These are phyloP conservation scores for Schizothorax lantsangensis DNA, from an alignment of 2,797 vertebrate genomes.

Conservation along the genomic window DNA sequence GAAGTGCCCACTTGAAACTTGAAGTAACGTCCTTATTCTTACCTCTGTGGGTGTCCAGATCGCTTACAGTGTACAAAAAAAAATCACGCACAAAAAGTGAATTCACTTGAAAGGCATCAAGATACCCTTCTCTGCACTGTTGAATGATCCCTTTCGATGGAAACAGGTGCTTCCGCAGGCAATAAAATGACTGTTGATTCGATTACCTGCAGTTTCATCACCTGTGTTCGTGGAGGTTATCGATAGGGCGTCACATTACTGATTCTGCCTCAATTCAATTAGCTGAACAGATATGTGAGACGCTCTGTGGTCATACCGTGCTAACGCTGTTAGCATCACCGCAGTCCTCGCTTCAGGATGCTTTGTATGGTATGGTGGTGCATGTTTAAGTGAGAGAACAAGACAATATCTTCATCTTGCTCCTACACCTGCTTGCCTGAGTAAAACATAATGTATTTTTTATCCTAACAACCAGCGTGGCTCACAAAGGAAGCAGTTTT, in stretches of 20 bases:
- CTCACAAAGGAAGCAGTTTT: background rate
- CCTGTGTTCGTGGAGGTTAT: constrained; percentile 33
- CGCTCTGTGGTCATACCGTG: constrained; percentile 22
- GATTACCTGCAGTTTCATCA: constrained; percentile 46
- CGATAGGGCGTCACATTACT: constrained; percentile 17
- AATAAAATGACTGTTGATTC: constrained; percentile 25
- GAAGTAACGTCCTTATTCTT: constrained; percentile 26
- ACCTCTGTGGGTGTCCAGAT: constrained; percentile 12
- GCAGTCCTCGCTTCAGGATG: background rate
- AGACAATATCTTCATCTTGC: background rate
- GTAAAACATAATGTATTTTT: constrained; percentile 1
- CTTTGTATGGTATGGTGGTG: background rate
- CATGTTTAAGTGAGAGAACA: constrained; percentile 11
- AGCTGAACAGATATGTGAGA: constrained; percentile 2
- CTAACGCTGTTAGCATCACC: constrained; percentile 7
- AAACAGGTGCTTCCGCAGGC: constrained; percentile 36
- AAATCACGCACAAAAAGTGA: background rate
- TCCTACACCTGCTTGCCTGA: background rate
- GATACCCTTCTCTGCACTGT: background rate
- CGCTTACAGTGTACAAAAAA: background rate
- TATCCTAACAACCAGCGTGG: background rate
- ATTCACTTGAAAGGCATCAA: constrained; percentile 13
- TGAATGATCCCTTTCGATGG: constrained; percentile 2
- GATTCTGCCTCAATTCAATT: constrained; percentile 34
- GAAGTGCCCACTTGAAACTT: background rate